These are phyloP conservation scores for Priocnemis perturbator DNA, from an alignment of 2,888 invertebrate species.

Conservation along the genomic window DNA sequence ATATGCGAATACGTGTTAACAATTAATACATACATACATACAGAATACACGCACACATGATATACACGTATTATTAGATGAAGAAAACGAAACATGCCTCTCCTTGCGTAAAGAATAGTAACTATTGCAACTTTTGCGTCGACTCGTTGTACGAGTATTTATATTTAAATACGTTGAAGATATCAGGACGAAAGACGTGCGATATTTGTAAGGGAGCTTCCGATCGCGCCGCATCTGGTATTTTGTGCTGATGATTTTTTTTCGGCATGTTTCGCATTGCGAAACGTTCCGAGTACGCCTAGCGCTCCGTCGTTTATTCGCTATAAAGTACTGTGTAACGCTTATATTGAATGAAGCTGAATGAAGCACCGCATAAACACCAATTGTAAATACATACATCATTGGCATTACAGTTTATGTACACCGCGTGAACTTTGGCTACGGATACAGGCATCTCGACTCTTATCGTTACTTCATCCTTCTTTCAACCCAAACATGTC, in stretches of 20 bases:
- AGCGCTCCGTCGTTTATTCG: background rate
- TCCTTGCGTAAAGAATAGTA: constrained; percentile 31
- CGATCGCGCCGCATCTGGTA: constrained; percentile 4
- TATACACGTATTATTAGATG: constrained; percentile 30
- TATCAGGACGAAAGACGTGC: constrained; percentile 31
- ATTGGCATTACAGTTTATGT: too few species aligned
- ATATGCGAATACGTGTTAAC: background rate
- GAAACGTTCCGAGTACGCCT: too few species aligned
- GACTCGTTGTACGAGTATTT: constrained; percentile 56
- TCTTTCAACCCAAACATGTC: too few species aligned
- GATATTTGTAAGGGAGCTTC: too few species aligned
- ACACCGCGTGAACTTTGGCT: too few species aligned
- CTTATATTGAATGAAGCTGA: too few species aligned
- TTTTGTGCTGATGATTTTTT: constrained; percentile 55
- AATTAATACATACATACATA: constrained; percentile 27
- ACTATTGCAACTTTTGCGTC: too few species aligned
- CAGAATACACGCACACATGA: constrained; percentile 25
- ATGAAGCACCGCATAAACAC: too few species aligned
- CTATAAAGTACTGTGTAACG: background rate
- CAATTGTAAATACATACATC: too few species aligned
- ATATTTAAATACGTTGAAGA: constrained; percentile 55
- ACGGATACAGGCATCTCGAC: too few species aligned
- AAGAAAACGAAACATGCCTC: constrained; percentile 28
- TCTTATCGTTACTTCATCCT: too few species aligned
- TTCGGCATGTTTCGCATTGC: background rate